These are phyloP conservation scores for Chlamydotis undulata DNA, from an alignment of 2,113 vertebrate genomes.

Conservation along the genomic window DNA sequence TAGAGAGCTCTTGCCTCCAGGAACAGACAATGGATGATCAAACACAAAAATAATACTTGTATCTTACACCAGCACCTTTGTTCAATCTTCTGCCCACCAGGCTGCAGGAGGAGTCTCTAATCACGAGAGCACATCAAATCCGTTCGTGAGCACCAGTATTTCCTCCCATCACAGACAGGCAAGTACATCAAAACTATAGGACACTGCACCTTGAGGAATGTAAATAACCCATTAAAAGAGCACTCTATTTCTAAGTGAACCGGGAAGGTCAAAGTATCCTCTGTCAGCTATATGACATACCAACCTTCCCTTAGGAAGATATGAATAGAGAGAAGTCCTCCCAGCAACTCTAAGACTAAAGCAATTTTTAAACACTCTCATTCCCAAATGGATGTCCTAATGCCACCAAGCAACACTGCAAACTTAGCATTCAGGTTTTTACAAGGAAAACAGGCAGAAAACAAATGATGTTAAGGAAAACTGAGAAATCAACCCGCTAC, in stretches of 20 bases:
- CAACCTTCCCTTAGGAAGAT: not conserved
- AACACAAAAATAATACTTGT: too few species aligned
- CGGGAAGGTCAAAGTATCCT: not conserved
- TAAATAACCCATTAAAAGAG: not conserved
- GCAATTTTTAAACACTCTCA: not conserved
- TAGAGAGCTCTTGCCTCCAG: too few species aligned
- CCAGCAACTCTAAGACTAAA: not conserved
- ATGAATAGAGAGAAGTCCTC: not conserved
- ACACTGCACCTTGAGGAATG: not conserved
- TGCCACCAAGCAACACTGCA: fast-evolving
- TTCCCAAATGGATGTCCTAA: not conserved
- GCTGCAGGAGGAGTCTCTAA: too few species aligned
- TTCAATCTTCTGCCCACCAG: too few species aligned
- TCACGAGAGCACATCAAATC: not conserved
- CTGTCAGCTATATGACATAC: not conserved
- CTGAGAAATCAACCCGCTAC: not conserved
- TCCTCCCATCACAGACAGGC: not conserved
- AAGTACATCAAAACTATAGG: not conserved
- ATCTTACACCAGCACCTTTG: too few species aligned
- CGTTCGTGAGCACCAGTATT: not conserved
- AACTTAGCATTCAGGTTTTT: not conserved
- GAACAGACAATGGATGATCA: too few species aligned
- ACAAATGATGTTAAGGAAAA: not conserved
- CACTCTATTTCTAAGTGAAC: not conserved
- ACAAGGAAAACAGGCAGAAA: not conserved